Conservation (phyloP, 1,140 invertebrate genomes). For the Saccostrea glomerata region DNA sequence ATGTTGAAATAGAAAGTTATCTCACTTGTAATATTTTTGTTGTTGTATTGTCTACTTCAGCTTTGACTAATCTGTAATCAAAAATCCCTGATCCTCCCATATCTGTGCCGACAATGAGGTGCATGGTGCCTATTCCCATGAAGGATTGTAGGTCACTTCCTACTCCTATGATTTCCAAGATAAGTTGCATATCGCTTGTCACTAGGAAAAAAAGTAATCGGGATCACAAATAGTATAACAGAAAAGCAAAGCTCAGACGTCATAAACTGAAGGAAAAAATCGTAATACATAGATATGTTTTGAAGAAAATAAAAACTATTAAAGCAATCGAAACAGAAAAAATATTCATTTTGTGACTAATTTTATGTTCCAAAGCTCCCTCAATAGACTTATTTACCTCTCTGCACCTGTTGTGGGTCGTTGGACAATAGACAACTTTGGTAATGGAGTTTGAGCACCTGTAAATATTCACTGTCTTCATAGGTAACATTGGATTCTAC, state of each 20-base stretch:
- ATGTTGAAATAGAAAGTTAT: neutral
- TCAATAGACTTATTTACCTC: neutral
- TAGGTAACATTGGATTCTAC: neutral
- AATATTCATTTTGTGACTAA: no score
- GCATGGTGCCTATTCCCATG: neutral
- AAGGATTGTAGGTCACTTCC: neutral
- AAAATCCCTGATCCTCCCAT: neutral
- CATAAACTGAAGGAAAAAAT: no score
- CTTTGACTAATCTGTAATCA: neutral
- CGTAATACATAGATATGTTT: no score
- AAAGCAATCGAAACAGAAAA: no score
- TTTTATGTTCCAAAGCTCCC: no score
- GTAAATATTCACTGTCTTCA: neutral
- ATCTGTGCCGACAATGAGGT: neutral
- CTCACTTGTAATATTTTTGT: neutral
- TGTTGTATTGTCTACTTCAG: neutral
- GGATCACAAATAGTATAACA: no score
- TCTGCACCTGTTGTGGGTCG: neutral
- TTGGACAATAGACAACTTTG: constrained; percentile 1
- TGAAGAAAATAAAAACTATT: no score
- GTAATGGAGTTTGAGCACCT: constrained; percentile 13
- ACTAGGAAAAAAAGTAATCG: neutral
- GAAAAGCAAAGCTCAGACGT: no score
- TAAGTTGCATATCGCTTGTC: constrained; percentile 3
- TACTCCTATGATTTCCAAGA: neutral